Base-by-base conservation (phyloP, 2,797 vertebrate genomes). In the Acanthis flammea region DNA sequence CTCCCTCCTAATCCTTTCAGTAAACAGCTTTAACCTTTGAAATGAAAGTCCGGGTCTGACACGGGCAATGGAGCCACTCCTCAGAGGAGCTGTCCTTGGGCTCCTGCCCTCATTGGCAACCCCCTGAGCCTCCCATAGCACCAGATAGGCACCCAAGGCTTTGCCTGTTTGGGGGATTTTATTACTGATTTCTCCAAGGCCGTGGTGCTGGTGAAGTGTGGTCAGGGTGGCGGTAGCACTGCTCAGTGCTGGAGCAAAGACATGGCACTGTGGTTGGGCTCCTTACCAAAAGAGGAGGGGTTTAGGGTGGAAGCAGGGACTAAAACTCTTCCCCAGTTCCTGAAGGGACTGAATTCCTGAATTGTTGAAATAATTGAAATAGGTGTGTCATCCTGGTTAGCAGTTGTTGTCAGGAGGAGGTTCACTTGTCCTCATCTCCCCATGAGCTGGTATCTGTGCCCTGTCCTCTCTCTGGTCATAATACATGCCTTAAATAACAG, bases 21-120 rank as follows among this genome's bases (percentile, higher is more conserved):
- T 92, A 96, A 96, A 95, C 86, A 91, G 70, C 79, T 92, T 88
- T 91, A 96, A 92, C 93, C 84, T 95, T 82, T 91, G 90, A 88
- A 83, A 96, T 78, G 72, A 50, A 91, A 91, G 84, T 79, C 41
- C 0, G 0, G 10, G 28, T 68, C 48, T 84, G 92, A 79, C 9
- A 5, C 72, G 39, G 67, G 23, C 5, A 4, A 76, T 57, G 35
- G 66, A 71, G 48, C 24, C 25, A 54, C 35, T 70, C 41, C 39
- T 24, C 2, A 2, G 39, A 82, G 72, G 61, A 93, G 41, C 28
- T 35, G 37, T 58, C 30, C 67, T 80, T 55, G 28, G 33, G 44
- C 1, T 11, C 17, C 45, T 74, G 76, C 45, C 72, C 25, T 78
- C 7, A 28, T 14, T 2, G 2, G 17, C 45, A 58, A 4, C 9